Base-by-base conservation (phyloP, 2,113 vertebrate species). In the Ranitomeya imitator region DNA sequence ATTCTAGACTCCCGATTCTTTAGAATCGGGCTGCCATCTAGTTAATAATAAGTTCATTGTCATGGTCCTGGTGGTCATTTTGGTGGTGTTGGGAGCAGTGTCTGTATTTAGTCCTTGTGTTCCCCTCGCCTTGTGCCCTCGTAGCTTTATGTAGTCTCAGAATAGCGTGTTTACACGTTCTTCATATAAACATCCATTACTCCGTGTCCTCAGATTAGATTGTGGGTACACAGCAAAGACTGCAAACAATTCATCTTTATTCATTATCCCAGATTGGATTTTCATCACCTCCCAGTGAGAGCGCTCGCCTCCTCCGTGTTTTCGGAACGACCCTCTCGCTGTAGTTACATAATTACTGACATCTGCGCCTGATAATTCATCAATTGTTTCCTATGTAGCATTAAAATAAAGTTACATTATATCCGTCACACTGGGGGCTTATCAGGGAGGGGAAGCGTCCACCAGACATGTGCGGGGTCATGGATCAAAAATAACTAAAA, bases 361-460 rank as follows among this genome's bases (percentile, higher is more conserved):
- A 83, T 65, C 18, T 83, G 81, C n/a, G 81, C 16, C 14, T 51
- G 81, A 83, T 83, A 83, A 83, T 51, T 69, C 61, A 21, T n/a
- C 19, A 51, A 83, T 83, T 83, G 80, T 82, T 73, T 73, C 13
- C 23, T 31, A 73, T 31, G 73, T 51, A 51, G 11, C 31, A 51
- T 76, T 19, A 76, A 45, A 51, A 74, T 74, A 74, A 69, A 4
- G 65, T 26, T 69, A 23, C 55, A n/a, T 60, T 37, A 7, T 15
- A 10, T 51, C 37, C 60, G 10, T 7, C n/a, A 54, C 61, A 83
- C 61, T 67, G 11, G 0, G 19, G 4, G 7, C 37, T n/a, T 54
- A 54, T 83, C 37, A 69, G 15, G 16, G 51, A 6, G 54, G 10
- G 19, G 18, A 6, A 37, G 9, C 59, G 7, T 45, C 80, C 31